A percentile compares a stretch with the other conserved stretches of the same genome.
phyloP scores from a whole-genome alignment of 2,797 vertebrate species.

The Sternarchorhynchus goeldii region DNA sequence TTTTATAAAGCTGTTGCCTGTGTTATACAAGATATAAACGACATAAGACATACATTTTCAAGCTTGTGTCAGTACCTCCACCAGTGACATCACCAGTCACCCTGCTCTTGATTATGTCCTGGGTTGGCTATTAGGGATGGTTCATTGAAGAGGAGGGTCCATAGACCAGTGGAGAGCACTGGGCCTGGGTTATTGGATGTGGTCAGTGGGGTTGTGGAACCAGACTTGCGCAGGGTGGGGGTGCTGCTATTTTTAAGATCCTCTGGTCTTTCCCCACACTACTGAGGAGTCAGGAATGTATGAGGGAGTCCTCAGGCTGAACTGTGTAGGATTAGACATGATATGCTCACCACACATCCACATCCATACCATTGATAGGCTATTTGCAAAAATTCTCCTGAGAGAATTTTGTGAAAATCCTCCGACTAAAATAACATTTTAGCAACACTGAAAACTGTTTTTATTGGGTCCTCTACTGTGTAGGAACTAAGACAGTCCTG shows the following conservation, averaged over 20 bases:
- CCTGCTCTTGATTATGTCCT: neutral
- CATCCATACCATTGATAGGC: neutral
- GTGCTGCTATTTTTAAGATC: slow-evolving; percentile 53
- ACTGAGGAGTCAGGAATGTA: slow-evolving; percentile 39
- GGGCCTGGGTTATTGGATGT: slow-evolving; percentile 49
- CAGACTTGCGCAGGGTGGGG: slow-evolving; percentile 40
- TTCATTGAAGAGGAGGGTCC: slow-evolving; percentile 20
- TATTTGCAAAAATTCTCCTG: too few species aligned
- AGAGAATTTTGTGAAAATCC: too few species aligned
- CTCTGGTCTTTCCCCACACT: slow-evolving; percentile 54
- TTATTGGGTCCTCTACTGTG: too few species aligned
- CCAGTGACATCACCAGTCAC: neutral
- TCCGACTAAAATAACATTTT: too few species aligned
- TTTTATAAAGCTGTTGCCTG: too few species aligned
- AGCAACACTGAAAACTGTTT: too few species aligned
- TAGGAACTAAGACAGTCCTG: too few species aligned
- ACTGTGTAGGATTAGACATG: neutral
- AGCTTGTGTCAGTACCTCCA: too few species aligned
- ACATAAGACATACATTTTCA: too few species aligned
- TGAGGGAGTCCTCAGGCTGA: slow-evolving; percentile 21
- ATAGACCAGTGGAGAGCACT: slow-evolving; percentile 30
- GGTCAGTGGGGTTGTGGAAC: slow-evolving; percentile 50
- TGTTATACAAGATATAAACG: too few species aligned
- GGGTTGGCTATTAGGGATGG: slow-evolving; percentile 15
- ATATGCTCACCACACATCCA: neutral